Conservation (phyloP, 2,113 vertebrate genomes). For the Panthera uncia region DNA sequence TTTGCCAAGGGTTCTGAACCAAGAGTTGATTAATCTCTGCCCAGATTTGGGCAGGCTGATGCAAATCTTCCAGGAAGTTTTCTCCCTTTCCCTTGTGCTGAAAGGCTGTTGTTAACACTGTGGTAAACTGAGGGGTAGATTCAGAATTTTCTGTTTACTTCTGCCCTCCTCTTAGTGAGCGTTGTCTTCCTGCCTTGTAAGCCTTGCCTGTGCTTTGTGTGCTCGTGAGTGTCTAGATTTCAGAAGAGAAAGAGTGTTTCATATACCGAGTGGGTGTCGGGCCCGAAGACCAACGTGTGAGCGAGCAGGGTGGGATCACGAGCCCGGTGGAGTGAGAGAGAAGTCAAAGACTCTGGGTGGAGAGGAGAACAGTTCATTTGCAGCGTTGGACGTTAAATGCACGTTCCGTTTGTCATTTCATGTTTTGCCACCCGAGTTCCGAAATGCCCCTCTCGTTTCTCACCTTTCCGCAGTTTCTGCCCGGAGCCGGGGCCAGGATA, state of each 20-base stretch:
- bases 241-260: background rate
- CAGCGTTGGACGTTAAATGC: background rate
- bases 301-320: background rate
- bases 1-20: background rate
- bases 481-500: background rate
- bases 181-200: background rate
- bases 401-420: background rate
- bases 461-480: background rate
- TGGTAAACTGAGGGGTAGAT: background rate
- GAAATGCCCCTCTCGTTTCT: background rate
- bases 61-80: background rate
- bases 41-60: background rate
- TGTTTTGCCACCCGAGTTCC: background rate
- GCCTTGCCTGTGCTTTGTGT: background rate
- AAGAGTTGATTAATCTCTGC: background rate
- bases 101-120: background rate
- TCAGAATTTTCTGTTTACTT: background rate
- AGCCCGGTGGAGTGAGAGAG: background rate
- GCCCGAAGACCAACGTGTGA: background rate
- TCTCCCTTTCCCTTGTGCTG: background rate
- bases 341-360: background rate
- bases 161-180: background rate
- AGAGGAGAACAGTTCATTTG: background rate
- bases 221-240: background rate
- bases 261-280: background rate